A percentile compares a stretch with the other conserved stretches of the same genome.
phyloP scores from a whole-genome alignment of 2,888 invertebrate species.

The Dusona sp. region DNA sequence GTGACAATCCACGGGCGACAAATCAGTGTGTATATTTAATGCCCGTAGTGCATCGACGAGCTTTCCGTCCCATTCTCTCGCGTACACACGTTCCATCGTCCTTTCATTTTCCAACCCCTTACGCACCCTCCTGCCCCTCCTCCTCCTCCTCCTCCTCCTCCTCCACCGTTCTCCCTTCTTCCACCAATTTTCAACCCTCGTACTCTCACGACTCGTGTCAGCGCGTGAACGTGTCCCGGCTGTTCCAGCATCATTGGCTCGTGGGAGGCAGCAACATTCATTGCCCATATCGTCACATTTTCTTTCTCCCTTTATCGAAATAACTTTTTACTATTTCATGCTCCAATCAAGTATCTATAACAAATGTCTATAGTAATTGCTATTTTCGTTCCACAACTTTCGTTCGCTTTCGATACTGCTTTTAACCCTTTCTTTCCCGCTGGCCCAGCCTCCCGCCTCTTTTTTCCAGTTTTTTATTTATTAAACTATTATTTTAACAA shows the following conservation, averaged over 20 bases:
- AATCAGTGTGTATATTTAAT: constrained; percentile 84
- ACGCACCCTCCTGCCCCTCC: constrained; percentile 34
- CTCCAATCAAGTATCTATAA: constrained; percentile 18
- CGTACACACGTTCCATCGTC: constrained; percentile 16
- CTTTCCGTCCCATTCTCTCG: constrained; percentile 24
- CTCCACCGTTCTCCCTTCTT: not conserved
- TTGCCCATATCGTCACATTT: constrained; percentile 55
- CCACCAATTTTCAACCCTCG: constrained; percentile 59
- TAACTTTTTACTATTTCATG: constrained; percentile 45
- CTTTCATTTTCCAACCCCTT: constrained; percentile 56
- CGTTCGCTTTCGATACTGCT: not conserved
- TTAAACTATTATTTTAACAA: too few relatives aligned
- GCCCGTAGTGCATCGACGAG: constrained; percentile 74
- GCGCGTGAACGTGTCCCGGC: constrained; percentile 75
- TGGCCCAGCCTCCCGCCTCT: too few relatives aligned
- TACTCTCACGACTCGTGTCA: constrained; percentile 67
- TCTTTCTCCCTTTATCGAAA: constrained; percentile 5
- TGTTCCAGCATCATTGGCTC: constrained; percentile 69
- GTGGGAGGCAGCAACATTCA: constrained; percentile 59
- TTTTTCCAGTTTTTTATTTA: too few relatives aligned
- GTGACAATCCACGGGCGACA: constrained; percentile 83
- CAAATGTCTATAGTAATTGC: constrained; percentile 33
- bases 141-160: not conserved
- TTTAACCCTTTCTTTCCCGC: too few relatives aligned
- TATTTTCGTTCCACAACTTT: not conserved